Conservation (phyloP, 2,888 invertebrate species). For the Athripsodes cinereus region DNA sequence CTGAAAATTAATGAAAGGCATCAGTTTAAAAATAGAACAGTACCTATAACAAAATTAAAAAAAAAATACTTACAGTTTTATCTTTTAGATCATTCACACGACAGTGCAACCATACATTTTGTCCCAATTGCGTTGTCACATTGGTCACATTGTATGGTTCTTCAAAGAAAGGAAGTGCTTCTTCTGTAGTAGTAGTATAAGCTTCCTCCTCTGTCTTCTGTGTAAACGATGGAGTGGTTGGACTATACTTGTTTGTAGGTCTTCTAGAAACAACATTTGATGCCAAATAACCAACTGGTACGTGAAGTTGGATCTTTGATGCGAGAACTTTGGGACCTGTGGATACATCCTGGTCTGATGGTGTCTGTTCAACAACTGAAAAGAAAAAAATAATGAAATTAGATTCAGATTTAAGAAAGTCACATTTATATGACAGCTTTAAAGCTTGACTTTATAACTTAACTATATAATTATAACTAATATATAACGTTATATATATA, state of each 20-base stretch:
- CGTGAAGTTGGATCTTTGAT: conserved; percentile 23
- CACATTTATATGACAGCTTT: too few relatives aligned
- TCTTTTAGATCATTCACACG: conserved; percentile 51
- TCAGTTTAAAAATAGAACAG: too few relatives aligned
- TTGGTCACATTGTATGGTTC: conserved; percentile 49
- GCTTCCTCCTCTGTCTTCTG: conserved; percentile 6
- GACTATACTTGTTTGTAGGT: background rate
- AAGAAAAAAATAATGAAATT: background rate
- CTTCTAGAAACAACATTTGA: background rate
- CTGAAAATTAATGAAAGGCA: too few relatives aligned
- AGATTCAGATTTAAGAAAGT: too few relatives aligned
- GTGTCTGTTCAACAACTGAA: background rate
- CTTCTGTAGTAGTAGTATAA: conserved; percentile 38
- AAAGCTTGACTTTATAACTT: too few relatives aligned
- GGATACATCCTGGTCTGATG: background rate
- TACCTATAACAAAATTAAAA: too few relatives aligned
- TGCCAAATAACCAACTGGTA: conserved; percentile 16
- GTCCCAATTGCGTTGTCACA: conserved; percentile 50
- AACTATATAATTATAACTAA: too few relatives aligned
- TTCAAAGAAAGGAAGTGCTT: conserved; percentile 56
- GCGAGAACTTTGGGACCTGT: background rate
- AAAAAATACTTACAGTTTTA: conserved; percentile 46
- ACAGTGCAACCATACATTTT: conserved; percentile 49
- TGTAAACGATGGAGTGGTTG: background rate
- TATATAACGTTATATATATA: too few relatives aligned